Percentiles rank a stretch among this genome's conserved stretches.
Conservation (phyloP, 2,113 vertebrate genomes). For the Uropsilus gracilis region DNA sequence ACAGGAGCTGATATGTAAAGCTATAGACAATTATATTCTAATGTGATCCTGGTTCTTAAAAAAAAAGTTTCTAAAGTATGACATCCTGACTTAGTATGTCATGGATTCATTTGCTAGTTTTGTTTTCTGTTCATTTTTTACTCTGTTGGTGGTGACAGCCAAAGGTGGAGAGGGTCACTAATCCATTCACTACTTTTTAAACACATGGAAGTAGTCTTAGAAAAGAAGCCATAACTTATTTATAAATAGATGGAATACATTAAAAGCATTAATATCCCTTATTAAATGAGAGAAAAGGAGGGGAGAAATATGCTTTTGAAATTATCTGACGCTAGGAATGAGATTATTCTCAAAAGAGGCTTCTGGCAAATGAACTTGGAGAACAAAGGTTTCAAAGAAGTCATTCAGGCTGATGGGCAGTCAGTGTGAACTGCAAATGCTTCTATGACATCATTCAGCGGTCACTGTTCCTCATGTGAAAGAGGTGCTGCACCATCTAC, state of each 20-base stretch:
- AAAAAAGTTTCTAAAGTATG: not conserved
- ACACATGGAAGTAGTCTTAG: not conserved
- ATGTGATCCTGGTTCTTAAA: constrained; percentile 30
- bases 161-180: not conserved
- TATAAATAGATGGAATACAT: constrained; percentile 23
- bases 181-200: constrained; percentile 17
- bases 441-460: not conserved
- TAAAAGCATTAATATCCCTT: constrained; percentile 30
- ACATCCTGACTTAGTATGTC: not conserved
- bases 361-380: constrained; percentile 1
- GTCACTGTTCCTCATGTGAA: not conserved
- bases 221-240: not conserved
- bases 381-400: constrained; percentile 42
- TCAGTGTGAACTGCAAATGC: not conserved
- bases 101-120: not conserved
- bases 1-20: constrained; percentile 2
- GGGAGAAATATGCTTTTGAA: not conserved
- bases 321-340: constrained; percentile 41
- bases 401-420: not conserved
- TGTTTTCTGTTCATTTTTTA: not conserved
- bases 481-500: not conserved
- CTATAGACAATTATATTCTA: not conserved
- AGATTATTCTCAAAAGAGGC: constrained; percentile 9
- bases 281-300: constrained; percentile 3
- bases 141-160: not conserved